These are phyloP conservation scores for Platygyra sinensis DNA, from an alignment of 64 coral and sea anemone species.

Conservation along the genomic window DNA sequence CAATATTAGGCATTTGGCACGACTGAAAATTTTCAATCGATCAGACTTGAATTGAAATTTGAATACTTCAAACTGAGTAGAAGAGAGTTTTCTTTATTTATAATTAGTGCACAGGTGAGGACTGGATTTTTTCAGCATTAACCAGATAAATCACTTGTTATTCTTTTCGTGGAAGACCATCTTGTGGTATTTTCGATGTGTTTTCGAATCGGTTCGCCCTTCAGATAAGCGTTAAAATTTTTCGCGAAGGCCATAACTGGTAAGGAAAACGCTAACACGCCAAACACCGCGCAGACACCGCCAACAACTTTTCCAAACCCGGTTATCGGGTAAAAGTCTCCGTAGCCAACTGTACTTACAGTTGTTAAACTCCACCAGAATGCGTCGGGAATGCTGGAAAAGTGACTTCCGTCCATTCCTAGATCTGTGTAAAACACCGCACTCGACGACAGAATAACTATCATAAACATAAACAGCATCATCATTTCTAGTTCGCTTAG, in stretches of 20 bases:
- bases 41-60: no score
- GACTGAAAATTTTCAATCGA: no score
- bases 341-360: conserved; percentile 87
- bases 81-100: no score
- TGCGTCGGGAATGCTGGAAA: conserved; percentile 84
- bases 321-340: conserved; percentile 72
- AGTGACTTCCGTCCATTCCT: conserved; percentile 37
- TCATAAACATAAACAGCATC: conserved; percentile 79
- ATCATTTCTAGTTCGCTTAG: conserved; percentile 93
- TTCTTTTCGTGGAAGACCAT: background rate
- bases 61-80: no score
- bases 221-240: conserved; percentile 93
- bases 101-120: no score
- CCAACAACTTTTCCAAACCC: conserved; percentile 79
- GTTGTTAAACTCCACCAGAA: conserved; percentile 93
- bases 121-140: no score
- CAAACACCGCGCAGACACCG: conserved; percentile 82
- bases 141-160: background rate
- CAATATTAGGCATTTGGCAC: no score
- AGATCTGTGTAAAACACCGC: conserved; percentile 83
- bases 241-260: conserved; percentile 91
- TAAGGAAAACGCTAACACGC: conserved; percentile 84
- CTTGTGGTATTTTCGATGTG: conserved; percentile 17
- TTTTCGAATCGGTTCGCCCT: conserved; percentile 75
- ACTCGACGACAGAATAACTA: conserved; percentile 77